These are phyloP conservation scores for Uria aalge DNA, from an alignment of 2,113 vertebrate species.

Conservation along the genomic window DNA sequence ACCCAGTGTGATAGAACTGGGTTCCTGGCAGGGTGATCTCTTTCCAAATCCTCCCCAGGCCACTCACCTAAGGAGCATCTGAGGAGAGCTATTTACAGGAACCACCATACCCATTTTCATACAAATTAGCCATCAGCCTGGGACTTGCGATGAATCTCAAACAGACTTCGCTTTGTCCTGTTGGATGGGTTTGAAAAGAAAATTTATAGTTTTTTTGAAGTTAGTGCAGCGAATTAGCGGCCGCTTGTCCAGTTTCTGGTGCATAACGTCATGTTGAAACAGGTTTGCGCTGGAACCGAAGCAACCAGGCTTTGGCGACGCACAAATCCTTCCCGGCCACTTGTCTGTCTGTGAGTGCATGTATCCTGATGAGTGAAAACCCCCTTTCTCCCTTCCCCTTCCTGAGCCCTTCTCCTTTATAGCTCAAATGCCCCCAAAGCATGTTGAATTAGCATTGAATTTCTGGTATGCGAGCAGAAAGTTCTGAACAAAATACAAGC, in stretches of 20 bases:
- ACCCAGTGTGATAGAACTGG: too few species aligned
- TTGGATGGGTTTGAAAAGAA: conserved; percentile 1
- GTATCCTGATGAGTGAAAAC: not conserved
- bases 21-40: not conserved
- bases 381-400: not conserved
- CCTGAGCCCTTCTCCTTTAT: not conserved
- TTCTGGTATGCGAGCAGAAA: conserved; percentile 65
- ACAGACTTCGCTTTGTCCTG: conserved; percentile 17
- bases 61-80: not conserved
- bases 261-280: not conserved
- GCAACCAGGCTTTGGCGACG: rapidly evolving
- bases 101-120: conserved; percentile 11
- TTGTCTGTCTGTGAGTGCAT: rapidly evolving
- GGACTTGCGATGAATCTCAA: conserved; percentile 20
- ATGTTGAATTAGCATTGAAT: conserved; percentile 51
- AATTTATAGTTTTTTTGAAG: conserved; percentile 27
- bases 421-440: not conserved
- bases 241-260: not conserved
- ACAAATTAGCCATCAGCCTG: conserved; percentile 13
- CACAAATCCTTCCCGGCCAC: not conserved
- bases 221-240: not conserved
- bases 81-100: not conserved
- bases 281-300: not conserved
- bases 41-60: not conserved
- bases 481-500: not conserved